Evolutionary conservation across 2,113 vertebrate genomes (phyloP).

Genomic region (Upupa epops): DNA sequence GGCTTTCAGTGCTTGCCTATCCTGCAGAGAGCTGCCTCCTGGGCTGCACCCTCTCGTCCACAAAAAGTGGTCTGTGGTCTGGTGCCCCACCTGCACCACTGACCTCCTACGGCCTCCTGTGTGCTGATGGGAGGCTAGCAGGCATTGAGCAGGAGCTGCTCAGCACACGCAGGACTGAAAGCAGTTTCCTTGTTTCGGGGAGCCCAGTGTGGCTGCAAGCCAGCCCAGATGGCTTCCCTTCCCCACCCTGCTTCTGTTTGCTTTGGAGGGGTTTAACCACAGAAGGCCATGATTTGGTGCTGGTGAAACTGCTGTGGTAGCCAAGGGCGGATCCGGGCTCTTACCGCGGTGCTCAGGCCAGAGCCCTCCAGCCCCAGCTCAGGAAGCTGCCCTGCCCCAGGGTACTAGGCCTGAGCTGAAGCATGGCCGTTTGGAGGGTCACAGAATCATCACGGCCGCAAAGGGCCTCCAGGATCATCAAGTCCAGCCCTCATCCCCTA

Average conservation of each 20-base stretch:
- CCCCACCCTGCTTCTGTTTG: not conserved
- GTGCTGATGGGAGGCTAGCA: no score
- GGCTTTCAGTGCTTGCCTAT: not conserved
- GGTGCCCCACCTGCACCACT: not conserved
- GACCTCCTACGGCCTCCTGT: no score
- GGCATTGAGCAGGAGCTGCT: not conserved
- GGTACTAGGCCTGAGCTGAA: no score
- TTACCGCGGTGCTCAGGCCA: rapidly evolving
- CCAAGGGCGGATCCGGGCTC: not conserved
- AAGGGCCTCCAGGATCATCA: no score
- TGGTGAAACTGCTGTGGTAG: rapidly evolving
- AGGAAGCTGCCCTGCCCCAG: not conserved
- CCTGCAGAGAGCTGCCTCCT: not conserved
- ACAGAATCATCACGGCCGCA: no score
- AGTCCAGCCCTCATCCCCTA: no score
- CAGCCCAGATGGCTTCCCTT: rapidly evolving
- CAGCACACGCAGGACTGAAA: not conserved
- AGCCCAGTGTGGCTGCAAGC: not conserved
- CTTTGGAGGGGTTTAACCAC: not conserved
- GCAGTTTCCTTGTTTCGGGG: rapidly evolving
- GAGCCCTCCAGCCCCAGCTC: no score
- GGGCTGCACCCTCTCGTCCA: not conserved
- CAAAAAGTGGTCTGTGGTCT: no score
- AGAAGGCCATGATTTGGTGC: not conserved
- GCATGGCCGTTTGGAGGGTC: rapidly evolving